Percentiles rank a stretch among this genome's conserved stretches.
Evolutionary conservation across 1,140 invertebrate genomes (phyloP).

Genomic region (Macrocentrus cingulum): DNA sequence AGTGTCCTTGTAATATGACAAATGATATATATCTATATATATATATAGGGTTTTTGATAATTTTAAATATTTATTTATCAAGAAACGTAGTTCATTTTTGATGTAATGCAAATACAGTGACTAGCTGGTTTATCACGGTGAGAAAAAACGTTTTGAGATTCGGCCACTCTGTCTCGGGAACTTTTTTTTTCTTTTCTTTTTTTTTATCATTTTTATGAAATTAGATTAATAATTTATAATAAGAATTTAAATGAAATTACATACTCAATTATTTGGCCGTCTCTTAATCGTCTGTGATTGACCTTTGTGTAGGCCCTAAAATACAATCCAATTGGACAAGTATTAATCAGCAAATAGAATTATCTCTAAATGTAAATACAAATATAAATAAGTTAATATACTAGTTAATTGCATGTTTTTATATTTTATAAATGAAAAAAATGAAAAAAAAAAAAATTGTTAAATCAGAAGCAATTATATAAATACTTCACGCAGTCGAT

Average conservation of each 20-base stretch:
- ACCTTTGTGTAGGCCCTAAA: conserved; percentile 20
- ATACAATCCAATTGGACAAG: conserved; percentile 23
- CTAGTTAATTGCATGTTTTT: conserved; percentile 42
- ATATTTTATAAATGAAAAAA: conserved; percentile 41
- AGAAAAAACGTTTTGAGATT: conserved; percentile 29
- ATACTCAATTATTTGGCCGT: conserved; percentile 27
- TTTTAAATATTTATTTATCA: conserved; percentile 14
- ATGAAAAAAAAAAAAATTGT: no score
- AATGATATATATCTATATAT: no score
- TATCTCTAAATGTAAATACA: conserved; percentile 2
- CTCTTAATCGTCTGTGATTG: conserved; percentile 42
- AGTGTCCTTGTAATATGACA: conserved; percentile 7
- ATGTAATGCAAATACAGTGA: conserved; percentile 32
- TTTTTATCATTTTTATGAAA: not conserved
- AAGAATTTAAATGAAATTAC: not conserved
- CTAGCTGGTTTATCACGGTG: conserved; percentile 28
- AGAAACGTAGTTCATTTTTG: conserved; percentile 19
- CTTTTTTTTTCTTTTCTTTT: conserved; percentile 15
- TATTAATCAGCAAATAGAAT: conserved; percentile 26
- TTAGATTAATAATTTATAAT: not conserved
- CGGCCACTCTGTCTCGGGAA: conserved; percentile 26
- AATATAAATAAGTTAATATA: conserved; percentile 22
- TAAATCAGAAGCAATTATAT: conserved; percentile 4
- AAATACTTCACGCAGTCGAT: not conserved
- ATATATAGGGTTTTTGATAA: not conserved